Base-by-base conservation (phyloP, 2,888 invertebrate genomes). In the Drosophila stalkeri region DNA sequence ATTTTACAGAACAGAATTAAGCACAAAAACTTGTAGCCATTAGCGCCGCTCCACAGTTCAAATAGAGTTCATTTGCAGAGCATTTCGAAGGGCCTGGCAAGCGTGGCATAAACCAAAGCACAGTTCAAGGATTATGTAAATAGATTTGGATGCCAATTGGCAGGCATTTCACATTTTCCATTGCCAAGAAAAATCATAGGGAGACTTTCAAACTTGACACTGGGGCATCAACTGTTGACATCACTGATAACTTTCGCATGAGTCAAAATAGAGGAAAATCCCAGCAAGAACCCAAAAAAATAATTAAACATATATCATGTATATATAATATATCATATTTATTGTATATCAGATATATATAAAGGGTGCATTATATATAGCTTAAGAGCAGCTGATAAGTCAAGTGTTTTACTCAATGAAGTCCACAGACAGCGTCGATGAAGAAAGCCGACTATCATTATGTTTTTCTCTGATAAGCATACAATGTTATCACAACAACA, bases 121-220 rank as follows among this genome's bases (percentile, higher is more conserved):
- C 8, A 49, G 76, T 75, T 74, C 68, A 67, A 68, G 68, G 59
- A 56, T 64, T 64, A 33, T 31, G 18, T 23, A 39, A 37, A 44
- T 52, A 27, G 23, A 7, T 31, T 11, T 56, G 31, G 41, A 23
- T 67, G 68, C 68, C 68, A 67, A 49, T 56, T 64, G 56, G 63
- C 56, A 46, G 35, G 35, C 43, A 35, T 46, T 20, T 27, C n/a
- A 27, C 8, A 52, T 31, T 20, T 20, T 7, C n/a, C 12, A n/a
- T 46, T 66, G 66, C 66, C 66, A 66, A 66, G 14, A 64, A 51
- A 35, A 6, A 1, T 9, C 5, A 41, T 18, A 7, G 20, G 4
- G 9, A 33, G 51, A 14, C 35, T 54, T 4, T 23, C 6, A 7
- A 31, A 18, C 41, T 41, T n/a, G 41, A 46, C 54, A 46, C 37